Evolutionary conservation across 2,888 invertebrate species (phyloP), one percentile per base, ranked within the genome.

Genomic region (Eupithecia inturbata): DNA sequence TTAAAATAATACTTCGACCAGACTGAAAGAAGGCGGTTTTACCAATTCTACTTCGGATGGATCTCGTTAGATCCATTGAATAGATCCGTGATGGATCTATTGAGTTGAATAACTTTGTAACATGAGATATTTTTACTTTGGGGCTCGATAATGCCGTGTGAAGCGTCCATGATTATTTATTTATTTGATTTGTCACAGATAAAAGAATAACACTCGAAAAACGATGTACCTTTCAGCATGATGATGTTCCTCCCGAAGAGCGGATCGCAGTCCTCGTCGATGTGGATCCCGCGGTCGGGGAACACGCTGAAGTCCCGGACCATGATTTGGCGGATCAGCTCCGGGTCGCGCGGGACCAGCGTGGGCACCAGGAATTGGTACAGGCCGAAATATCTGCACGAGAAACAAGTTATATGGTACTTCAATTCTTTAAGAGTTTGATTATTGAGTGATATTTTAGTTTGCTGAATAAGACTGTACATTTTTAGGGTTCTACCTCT

Each of bases 301-400:
- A 90, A 90, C 12, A 84, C 80, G 74, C 82, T 80, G 82, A 90
- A 90, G 66, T 90, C 90, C 0, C 88, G 84, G 76, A 88, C 88
- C 85, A 87, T 86, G 73, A 90, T 89, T 77, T 88, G 87, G 0
- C 89, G 81, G 28, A 90, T 86, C 7, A 90, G 86, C 69, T 89
- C 89, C 0, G 90, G 89, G 41, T 89, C 90, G 12, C 87, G 81
- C 0, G 90, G 90, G 16, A 90, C 84, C 1, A 90, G 78, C 0
- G 90, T 90, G 3, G 90, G 90, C 16, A 90, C 88, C 67, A 89
- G 79, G 77, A 89, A 90, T 41, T 90, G 90, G 79, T 90, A 90
- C 3, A 90, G 78, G 0, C 90, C 90, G 70, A 90, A 90, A 68
- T 89, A 90, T 80, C 90, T 90, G 81, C 19, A 62, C 12, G 5